Percentiles rank a stretch among this genome's conserved stretches.
These are phyloP conservation scores for Chrysina gloriosa DNA, from an alignment of 2,888 invertebrate species.

Conservation along the genomic window DNA sequence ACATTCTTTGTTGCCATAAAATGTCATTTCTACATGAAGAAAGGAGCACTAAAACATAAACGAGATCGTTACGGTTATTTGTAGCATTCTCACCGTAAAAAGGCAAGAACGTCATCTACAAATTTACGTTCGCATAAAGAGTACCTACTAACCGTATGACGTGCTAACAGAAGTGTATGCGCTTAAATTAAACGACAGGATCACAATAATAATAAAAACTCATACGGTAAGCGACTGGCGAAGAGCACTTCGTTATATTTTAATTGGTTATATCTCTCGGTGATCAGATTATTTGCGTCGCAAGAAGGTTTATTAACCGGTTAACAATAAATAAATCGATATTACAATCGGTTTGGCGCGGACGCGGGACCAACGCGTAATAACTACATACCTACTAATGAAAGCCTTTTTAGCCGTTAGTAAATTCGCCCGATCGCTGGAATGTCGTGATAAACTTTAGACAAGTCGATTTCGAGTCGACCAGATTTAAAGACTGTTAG, in stretches of 20 bases:
- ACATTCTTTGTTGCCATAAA: too few species aligned
- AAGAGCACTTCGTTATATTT: slow-evolving; percentile 13
- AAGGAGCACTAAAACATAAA: background rate
- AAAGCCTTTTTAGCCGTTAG: too few species aligned
- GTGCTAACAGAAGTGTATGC: slow-evolving; percentile 14
- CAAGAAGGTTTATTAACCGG: slow-evolving; percentile 13
- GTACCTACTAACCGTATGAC: slow-evolving; percentile 3
- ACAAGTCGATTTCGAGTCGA: too few species aligned
- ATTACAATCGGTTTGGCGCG: slow-evolving; percentile 17
- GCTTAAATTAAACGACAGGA: slow-evolving; percentile 5
- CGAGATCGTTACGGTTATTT: too few species aligned
- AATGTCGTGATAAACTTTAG: too few species aligned
- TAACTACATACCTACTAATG: too few species aligned
- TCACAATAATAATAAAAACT: slow-evolving; percentile 13
- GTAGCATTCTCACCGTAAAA: too few species aligned
- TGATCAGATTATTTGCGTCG: background rate
- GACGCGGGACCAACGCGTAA: too few species aligned
- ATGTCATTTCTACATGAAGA: background rate
- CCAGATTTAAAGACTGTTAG: too few species aligned
- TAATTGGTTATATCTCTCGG: slow-evolving; percentile 15
- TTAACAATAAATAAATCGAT: slow-evolving; percentile 23
- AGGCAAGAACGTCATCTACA: background rate
- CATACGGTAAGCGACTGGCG: background rate
- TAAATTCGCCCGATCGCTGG: too few species aligned
- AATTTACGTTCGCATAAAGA: slow-evolving; percentile 4